These are phyloP conservation scores for Apotomis capreana DNA, from an alignment of 2,888 invertebrate species.

Conservation along the genomic window DNA sequence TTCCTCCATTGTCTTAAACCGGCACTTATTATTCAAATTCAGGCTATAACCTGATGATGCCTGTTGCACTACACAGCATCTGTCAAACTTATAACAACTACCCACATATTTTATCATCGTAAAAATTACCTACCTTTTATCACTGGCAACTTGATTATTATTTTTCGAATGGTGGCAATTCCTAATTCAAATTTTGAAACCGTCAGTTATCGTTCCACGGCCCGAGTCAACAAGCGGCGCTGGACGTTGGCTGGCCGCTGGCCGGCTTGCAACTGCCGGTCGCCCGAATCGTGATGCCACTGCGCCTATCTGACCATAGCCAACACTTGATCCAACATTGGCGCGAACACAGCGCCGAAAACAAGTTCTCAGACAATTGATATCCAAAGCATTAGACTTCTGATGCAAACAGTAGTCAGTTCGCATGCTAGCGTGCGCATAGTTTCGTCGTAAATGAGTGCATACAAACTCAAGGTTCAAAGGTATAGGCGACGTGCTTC, in stretches of 20 bases:
- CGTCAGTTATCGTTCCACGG: constrained; percentile 10
- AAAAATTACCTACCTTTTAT: constrained; percentile 31
- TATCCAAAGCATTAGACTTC: constrained; percentile 8
- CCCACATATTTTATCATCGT: constrained; percentile 1
- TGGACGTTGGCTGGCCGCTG: constrained; percentile 35
- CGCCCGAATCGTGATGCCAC: constrained; percentile 24
- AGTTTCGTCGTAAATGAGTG: constrained; percentile 17
- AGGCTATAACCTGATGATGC: background rate
- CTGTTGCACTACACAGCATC: background rate
- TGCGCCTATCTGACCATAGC: constrained; percentile 32
- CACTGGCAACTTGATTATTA: constrained; percentile 18
- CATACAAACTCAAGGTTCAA: constrained; percentile 29
- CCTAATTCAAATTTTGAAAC: constrained; percentile 11
- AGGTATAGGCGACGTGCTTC: background rate
- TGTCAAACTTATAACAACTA: constrained; percentile 23
- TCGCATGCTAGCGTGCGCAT: constrained; percentile 13
- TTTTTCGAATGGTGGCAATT: constrained; percentile 9
- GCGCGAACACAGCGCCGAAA: constrained; percentile 19
- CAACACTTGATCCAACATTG: constrained; percentile 25
- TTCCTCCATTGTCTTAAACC: background rate
- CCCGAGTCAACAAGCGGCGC: constrained; percentile 20
- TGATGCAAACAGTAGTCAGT: constrained; percentile 11
- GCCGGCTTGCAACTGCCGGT: constrained; percentile 33
- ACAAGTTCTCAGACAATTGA: constrained; percentile 13
- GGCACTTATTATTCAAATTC: background rate